phyloP scores from a whole-genome alignment of 2,888 invertebrate species.

The Panzeria rudis region DNA sequence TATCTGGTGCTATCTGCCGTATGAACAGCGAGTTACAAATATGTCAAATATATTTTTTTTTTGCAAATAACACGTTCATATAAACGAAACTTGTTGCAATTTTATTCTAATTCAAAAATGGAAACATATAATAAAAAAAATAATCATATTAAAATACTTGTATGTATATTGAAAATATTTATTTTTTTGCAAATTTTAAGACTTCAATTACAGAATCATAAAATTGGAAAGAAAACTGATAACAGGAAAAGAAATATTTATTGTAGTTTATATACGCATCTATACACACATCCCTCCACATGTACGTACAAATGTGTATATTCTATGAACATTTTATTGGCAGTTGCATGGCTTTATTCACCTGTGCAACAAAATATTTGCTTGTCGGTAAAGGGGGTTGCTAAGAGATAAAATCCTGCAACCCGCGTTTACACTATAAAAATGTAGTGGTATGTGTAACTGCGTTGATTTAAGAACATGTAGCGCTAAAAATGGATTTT shows the following conservation, averaged over 20 bases:
- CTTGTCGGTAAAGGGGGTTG: slow-evolving; percentile 47
- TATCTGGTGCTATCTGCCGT: too few species aligned
- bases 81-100: background rate
- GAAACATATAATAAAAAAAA: background rate
- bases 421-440: background rate
- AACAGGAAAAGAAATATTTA: background rate
- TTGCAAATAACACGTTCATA: too few species aligned
- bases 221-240: slow-evolving; percentile 41
- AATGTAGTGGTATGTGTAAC: slow-evolving; percentile 18
- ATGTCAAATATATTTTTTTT: too few species aligned
- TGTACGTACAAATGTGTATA: background rate
- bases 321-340: slow-evolving; percentile 25
- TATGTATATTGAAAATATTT: background rate
- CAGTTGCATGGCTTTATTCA: slow-evolving; percentile 29
- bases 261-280: too few species aligned
- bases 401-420: slow-evolving; percentile 44
- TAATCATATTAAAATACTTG: background rate
- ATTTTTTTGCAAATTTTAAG: background rate
- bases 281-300: background rate
- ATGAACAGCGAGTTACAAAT: too few species aligned
- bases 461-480: background rate
- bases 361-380: slow-evolving; percentile 35
- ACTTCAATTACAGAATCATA: background rate
- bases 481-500: background rate
- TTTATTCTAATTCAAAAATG: background rate